Evolutionary conservation across 2,797 vertebrate species (phyloP), one percentile per base, ranked within the genome.

Genomic region (Pelobates cultripes): DNA sequence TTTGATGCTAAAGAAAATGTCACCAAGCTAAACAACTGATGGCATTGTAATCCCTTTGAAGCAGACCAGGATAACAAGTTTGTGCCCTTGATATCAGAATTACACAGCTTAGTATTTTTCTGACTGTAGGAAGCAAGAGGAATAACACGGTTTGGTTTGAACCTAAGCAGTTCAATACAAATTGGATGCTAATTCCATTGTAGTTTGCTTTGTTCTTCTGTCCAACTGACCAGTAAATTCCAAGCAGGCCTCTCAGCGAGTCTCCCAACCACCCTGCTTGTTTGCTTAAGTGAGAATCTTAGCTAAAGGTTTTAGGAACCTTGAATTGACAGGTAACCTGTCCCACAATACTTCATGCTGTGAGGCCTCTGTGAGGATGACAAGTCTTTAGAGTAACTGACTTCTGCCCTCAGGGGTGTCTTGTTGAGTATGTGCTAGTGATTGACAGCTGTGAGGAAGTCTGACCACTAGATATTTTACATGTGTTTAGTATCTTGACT

Each of bases 391-490:
- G 86, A 85, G 83, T 86, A 88, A 84, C 84, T 86, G 78, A 84
- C 85, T 86, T 85, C 86, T 85, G 83, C 91, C 86, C 88, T 91
- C 86, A 87, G 85, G 89, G 89, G 86, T 93, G 89, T 87, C 89
- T 88, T 90, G 82, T 88, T 91, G 87, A 87, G 79, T 64, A 42
- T 85, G 73, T 79, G n/a, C 2, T 42, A 67, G 88, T 98, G 97
- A 99, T 94, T 99, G 97, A 96, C 96, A 97, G 92, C 91, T 94
- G 91, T 93, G 96, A 92, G 90, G 82, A 88, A 92, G 91, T 89
- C 91, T 91, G 90, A 92, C 92, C 93, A 86, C 91, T 88, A 93
- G 94, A 95, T 93, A 94, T 89, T 95, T 94, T 93, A 94, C 96
- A 97, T 97, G 94, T 96, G 94, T 94, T 94, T 93, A 90, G 89